Conservation (phyloP, 2,797 vertebrate genomes). For the Sternotherus odoratus region DNA sequence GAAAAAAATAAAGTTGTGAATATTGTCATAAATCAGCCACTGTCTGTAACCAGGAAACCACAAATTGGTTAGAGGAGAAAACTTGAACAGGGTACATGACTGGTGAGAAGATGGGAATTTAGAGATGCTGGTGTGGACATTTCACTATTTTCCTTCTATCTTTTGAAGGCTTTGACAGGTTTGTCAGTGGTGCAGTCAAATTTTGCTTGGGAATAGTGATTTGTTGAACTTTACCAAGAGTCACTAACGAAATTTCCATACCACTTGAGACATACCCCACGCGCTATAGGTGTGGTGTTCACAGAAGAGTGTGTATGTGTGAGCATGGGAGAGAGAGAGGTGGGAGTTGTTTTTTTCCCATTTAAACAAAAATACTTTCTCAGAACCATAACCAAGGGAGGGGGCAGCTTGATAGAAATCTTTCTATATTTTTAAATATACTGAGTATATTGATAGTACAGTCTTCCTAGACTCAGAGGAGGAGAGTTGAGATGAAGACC, state of each 20-base stretch:
- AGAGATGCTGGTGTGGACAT: not conserved
- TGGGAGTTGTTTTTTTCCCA: not conserved
- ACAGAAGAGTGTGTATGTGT: not conserved
- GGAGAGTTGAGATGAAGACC: not conserved
- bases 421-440: not conserved
- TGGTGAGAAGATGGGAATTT: not conserved
- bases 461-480: not conserved
- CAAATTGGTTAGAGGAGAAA: rapidly evolving
- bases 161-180: not conserved
- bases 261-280: not conserved
- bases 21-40: not conserved
- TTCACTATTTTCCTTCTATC: not conserved
- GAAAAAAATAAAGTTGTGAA: not conserved
- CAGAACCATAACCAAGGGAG: not conserved
- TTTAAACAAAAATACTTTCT: not conserved
- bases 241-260: not conserved
- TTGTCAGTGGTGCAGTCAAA: not conserved
- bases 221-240: not conserved
- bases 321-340: not conserved
- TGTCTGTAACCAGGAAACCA: not conserved
- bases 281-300: not conserved
- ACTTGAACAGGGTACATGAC: not conserved
- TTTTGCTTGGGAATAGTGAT: not conserved
- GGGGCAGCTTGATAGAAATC: not conserved
- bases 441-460: not conserved